Evolutionary conservation across 92 coral and sea anemone species (phyloP).

Genomic region (Scolanthus callimorphus): DNA sequence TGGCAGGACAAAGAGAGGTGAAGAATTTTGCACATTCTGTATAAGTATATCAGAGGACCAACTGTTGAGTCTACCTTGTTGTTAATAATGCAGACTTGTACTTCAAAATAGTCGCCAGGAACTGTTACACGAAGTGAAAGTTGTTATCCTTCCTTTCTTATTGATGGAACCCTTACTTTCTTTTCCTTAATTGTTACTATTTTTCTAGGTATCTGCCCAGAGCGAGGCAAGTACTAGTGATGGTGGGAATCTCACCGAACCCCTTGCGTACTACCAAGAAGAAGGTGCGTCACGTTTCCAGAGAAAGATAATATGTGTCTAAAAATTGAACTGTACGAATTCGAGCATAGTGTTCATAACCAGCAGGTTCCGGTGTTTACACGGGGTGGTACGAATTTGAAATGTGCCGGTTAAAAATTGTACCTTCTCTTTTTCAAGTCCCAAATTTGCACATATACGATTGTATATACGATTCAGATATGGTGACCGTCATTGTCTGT

Average conservation of each 20-base stretch:
- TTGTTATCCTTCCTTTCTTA: background rate
- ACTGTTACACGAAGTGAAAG: background rate
- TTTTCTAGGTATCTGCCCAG: constrained; percentile 73
- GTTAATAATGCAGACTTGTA: background rate
- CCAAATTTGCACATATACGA: background rate
- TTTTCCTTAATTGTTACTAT: too few relatives aligned
- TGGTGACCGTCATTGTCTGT: too few relatives aligned
- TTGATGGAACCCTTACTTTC: too few relatives aligned
- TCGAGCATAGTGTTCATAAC: background rate
- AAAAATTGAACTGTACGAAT: background rate
- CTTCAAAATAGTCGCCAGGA: background rate
- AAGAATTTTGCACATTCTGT: too few relatives aligned
- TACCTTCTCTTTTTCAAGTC: background rate
- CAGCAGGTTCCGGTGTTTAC: background rate
- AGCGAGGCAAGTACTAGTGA: constrained; percentile 50
- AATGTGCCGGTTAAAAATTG: background rate
- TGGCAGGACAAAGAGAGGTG: too few relatives aligned
- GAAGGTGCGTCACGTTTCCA: constrained; percentile 57
- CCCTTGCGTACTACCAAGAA: constrained; percentile 76
- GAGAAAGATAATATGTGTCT: background rate
- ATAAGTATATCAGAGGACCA: too few relatives aligned
- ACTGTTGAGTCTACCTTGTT: too few relatives aligned
- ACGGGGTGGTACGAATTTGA: too few relatives aligned
- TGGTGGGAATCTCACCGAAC: constrained; percentile 62
- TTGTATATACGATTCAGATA: background rate